Evolutionary conservation across 2,797 vertebrate genomes (phyloP).

Genomic region (Rhinogobio ventralis): DNA sequence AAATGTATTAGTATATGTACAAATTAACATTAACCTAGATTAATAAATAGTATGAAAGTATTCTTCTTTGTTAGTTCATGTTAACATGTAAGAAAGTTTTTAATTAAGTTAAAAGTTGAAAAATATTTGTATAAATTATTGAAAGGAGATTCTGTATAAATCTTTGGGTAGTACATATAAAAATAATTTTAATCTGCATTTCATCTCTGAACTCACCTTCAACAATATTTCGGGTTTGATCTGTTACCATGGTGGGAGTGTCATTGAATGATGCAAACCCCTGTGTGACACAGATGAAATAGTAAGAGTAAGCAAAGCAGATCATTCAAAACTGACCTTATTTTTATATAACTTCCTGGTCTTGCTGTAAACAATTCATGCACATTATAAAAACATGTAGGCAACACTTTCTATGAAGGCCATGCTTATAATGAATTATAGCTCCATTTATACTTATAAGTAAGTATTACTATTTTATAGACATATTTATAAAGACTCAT

Average conservation of each 20-base stretch:
- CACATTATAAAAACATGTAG: too few relatives aligned
- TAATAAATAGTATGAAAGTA: neutral
- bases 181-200: neutral
- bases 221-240: conserved; percentile 75
- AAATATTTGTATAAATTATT: neutral
- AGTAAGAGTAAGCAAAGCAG: neutral
- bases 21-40: neutral
- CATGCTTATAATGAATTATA: too few relatives aligned
- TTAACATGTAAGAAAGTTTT: neutral
- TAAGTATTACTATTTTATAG: too few relatives aligned
- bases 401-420: too few relatives aligned
- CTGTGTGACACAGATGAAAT: conserved; percentile 64
- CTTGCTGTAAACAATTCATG: neutral
- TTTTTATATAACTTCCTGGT: neutral
- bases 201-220: conserved; percentile 73
- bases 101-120: neutral
- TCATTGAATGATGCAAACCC: conserved; percentile 79
- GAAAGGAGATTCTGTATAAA: neutral
- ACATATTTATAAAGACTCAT: too few relatives aligned
- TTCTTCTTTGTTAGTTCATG: neutral
- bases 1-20: neutral
- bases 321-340: neutral
- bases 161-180: neutral
- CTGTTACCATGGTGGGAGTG: conserved; percentile 78
- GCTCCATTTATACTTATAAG: too few relatives aligned